Percentiles rank a stretch among this genome's conserved stretches.
Evolutionary conservation across 2,113 vertebrate species (phyloP).

Genomic region (Malurus melanocephalus): DNA sequence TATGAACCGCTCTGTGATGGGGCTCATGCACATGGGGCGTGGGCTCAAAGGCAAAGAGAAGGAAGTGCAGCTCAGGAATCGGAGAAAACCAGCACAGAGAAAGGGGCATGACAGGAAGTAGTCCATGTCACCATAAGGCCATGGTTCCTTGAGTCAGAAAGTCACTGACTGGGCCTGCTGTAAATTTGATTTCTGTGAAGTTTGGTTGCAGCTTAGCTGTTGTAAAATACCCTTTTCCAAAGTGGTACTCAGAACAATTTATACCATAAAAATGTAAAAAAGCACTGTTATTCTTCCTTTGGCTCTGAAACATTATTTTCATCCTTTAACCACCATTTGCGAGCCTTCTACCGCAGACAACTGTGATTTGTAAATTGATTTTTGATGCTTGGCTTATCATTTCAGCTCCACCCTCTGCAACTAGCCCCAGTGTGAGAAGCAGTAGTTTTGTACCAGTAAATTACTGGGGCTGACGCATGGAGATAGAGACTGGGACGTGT

Average conservation of each 20-base stretch:
- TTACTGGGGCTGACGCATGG: background rate
- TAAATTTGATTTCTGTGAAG: background rate
- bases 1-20: background rate
- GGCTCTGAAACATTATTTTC: background rate
- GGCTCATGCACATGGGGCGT: rapidly evolving
- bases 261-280: background rate
- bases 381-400: background rate
- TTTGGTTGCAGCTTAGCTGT: background rate
- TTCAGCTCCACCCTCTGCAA: background rate
- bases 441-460: background rate
- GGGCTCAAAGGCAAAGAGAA: background rate
- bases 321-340: background rate
- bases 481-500: background rate
- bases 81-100: background rate
- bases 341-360: background rate
- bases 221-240: background rate
- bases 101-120: background rate
- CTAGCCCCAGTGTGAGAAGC: background rate
- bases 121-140: background rate
- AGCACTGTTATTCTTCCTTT: background rate
- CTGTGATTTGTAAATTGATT: background rate
- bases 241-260: background rate
- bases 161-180: background rate
- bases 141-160: background rate
- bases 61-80: background rate